These are phyloP conservation scores for Cynocephalus volans DNA, from an alignment of 2,113 vertebrate genomes.

Conservation along the genomic window DNA sequence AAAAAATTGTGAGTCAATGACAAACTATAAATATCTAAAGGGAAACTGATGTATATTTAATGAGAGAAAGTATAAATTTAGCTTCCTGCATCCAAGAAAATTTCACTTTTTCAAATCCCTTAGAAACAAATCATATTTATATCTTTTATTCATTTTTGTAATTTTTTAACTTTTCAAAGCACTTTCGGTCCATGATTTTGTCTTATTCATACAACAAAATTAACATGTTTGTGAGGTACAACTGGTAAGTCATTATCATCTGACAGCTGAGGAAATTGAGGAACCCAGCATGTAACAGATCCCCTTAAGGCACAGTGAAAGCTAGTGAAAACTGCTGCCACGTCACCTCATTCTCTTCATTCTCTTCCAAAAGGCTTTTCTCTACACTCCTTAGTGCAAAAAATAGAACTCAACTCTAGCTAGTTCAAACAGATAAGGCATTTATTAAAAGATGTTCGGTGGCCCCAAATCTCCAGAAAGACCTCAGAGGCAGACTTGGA, in stretches of 20 bases:
- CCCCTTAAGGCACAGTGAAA: background rate
- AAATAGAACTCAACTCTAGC: background rate
- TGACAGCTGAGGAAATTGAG: background rate
- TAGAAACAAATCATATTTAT: background rate
- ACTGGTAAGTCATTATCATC: background rate
- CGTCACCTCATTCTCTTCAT: background rate
- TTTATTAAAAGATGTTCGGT: background rate
- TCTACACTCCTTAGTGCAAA: background rate
- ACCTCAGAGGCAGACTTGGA: background rate
- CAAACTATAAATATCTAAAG: background rate
- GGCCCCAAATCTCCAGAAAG: background rate
- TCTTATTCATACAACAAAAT: background rate
- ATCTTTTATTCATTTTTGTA: background rate
- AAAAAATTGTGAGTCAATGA: background rate
- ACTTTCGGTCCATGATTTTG: background rate
- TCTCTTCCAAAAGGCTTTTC: background rate
- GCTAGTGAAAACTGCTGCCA: background rate
- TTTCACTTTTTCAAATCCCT: background rate
- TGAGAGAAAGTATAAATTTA: background rate
- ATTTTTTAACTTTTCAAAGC: slow-evolving; percentile 32
- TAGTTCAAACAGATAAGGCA: background rate
- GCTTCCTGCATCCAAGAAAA: background rate
- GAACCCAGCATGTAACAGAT: background rate
- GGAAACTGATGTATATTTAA: background rate
- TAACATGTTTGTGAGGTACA: background rate